Percentiles rank a stretch among this genome's conserved stretches.
Conservation (phyloP, 1,140 invertebrate species). For the Glomeris maerens region DNA sequence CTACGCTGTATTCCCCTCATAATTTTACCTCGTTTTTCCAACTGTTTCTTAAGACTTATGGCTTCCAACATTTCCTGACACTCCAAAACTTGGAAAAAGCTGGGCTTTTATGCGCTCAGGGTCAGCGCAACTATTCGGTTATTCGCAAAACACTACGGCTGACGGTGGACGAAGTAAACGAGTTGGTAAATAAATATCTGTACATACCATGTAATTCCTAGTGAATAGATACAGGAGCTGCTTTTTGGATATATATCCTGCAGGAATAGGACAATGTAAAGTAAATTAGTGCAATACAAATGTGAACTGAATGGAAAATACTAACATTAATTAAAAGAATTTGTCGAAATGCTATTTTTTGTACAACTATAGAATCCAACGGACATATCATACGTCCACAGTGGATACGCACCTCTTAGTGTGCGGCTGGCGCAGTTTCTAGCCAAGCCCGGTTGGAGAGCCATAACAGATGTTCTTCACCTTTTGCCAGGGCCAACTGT, state of each 20-base stretch:
- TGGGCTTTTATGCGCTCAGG: slow-evolving; percentile 58
- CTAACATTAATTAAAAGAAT: not conserved
- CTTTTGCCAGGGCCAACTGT: slow-evolving; percentile 45
- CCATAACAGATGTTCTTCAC: slow-evolving; percentile 49
- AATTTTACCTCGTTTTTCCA: slow-evolving; percentile 1
- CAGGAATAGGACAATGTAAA: too few relatives aligned
- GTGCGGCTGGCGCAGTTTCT: slow-evolving; percentile 72
- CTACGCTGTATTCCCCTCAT: not conserved
- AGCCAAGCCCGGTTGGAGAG: slow-evolving; percentile 64
- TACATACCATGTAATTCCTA: too few relatives aligned
- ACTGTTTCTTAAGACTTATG: slow-evolving; percentile 64
- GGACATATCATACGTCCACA: slow-evolving; percentile 87
- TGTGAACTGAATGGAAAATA: too few relatives aligned
- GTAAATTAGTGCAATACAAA: too few relatives aligned
- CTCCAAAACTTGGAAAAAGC: slow-evolving; percentile 77
- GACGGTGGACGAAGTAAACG: slow-evolving; percentile 72
- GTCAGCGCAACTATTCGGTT: slow-evolving; percentile 19
- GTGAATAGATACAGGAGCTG: too few relatives aligned
- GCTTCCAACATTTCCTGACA: slow-evolving; percentile 66
- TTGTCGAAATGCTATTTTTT: not conserved
- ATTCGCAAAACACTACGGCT: slow-evolving; percentile 42
- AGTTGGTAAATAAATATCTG: slow-evolving; percentile 37
- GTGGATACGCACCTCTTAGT: slow-evolving; percentile 82
- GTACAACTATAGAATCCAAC: slow-evolving; percentile 42
- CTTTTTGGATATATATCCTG: too few relatives aligned